Base-by-base conservation (phyloP, 1,140 invertebrate genomes). In the Neuroterus valhalla region DNA sequence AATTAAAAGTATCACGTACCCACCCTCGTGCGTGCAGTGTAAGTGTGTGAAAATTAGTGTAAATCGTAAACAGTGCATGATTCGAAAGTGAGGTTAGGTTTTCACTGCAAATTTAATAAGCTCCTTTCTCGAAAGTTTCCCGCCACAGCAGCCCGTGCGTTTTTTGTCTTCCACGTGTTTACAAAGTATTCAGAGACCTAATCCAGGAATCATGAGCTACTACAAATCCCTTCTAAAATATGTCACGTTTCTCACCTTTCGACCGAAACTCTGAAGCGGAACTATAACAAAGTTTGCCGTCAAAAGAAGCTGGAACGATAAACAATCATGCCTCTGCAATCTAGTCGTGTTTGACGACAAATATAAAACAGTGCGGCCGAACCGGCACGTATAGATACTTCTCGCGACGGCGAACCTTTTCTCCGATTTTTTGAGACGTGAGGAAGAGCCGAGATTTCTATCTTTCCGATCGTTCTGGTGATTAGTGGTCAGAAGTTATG, bases 341-440 rank as follows among this genome's bases (percentile, higher is more conserved):
- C 68, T 42, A 68, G 66, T 72, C 11, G 74, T 84, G 79, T 84
- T 85, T 82, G 76, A 78, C 76, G 76, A 78, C 79, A 84, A 82
- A 82, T 74, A 79, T 75, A 52, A 69, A 72, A 38, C 48, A 71
- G 68, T 23, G 15, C 23, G 21, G 31, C 26, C 23, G n/a, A 62
- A 62, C 55, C 23, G 26, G 5, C 38, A 55, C 26, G 21, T 71
- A 52, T 14, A 31, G 5, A 38, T 48, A 48, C 26, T 38, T 31
- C 52, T 50, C 38, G 31, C 12, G 69, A 43, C 31, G 26, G 69
- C 26, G 31, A 62, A 62, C 31, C 52, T 23, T 62, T 55, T 19
- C 48, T 48, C 45, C 2, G 31, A 44, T 62, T 66, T 66, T 19
- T 71, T 11, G 3, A 6, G 15, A 3, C 46, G n/a, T 12, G 48